Evolutionary conservation across 2,113 vertebrate species (phyloP), one percentile per base, ranked within the genome.

Genomic region (Propithecus coquereli): DNA sequence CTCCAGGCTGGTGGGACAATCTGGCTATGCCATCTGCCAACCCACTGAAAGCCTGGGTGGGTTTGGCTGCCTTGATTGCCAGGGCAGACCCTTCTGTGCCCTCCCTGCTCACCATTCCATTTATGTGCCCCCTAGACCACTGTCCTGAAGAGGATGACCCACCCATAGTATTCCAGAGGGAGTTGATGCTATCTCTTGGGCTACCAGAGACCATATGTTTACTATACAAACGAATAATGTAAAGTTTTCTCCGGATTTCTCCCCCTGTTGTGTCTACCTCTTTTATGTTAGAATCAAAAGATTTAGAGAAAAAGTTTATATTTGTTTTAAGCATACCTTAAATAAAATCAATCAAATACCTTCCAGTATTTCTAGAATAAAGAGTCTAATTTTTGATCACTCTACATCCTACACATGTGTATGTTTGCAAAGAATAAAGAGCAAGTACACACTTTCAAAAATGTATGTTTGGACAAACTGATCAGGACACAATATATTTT

Each of bases 1-100:
- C 95, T 97, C 40, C 92, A 92, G 97, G 96, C 95, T 95, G 96
- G 87, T 87, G 90, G 90, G 92, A 97, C 97, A 97, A 96, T 97
- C 97, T 97, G 96, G 95, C 95, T 92, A 27, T 92, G 65, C 97
- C 97, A 98, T 98, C 97, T 97, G 97, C 94, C 90, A 92, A 23
- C 70, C 90, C 70, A 82, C 88, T 61, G 59, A 95, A 86, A 94
- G 81, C 85, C 96, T 95, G 43, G 74, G 93, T 96, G 93, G 89
- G 95, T 81, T 90, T 95, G 90, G 85, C 91, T 66, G 83, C 93
- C 92, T 87, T 87, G 85, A 65, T 80, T 83, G 74, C 32, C 93
- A 90, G 52, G 88, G 47, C 32, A 93, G 87, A 89, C 61, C 83
- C 59, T 32, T 47, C 22, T 0, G 1, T 34, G 4, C 59, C 37